Percentiles rank a stretch among this genome's conserved stretches.
Evolutionary conservation across 2,797 vertebrate species (phyloP).

Genomic region (Picus viridis): DNA sequence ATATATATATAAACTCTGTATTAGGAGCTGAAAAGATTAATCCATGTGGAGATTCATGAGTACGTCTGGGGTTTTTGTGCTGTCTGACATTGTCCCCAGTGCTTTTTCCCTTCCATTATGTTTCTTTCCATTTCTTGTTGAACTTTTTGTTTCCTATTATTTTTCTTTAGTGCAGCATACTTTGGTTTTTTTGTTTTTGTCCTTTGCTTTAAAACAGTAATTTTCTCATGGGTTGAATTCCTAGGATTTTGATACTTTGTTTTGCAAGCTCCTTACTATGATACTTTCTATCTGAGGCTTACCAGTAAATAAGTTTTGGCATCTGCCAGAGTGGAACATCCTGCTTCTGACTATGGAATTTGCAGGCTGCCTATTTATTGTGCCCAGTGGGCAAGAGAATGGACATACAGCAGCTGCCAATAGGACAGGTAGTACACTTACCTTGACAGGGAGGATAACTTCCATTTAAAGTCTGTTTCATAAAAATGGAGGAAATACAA

Average conservation of each 20-base stretch:
- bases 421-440: background rate
- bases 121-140: background rate
- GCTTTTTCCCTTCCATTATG: background rate
- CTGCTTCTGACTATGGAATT: background rate
- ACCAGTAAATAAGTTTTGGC: background rate
- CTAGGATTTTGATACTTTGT: background rate
- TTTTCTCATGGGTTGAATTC: background rate
- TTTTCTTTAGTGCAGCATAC: background rate
- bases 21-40: background rate
- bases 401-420: background rate
- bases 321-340: background rate
- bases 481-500: background rate
- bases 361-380: background rate
- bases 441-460: background rate
- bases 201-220: background rate
- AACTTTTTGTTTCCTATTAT: background rate
- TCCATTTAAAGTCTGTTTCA: background rate
- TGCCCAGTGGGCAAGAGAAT: background rate
- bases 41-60: background rate
- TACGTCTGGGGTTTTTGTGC: background rate
- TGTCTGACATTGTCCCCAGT: background rate
- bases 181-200: background rate
- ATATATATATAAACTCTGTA: background rate
- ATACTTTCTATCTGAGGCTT: background rate
- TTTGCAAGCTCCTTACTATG: background rate